Conservation (phyloP, 2,797 vertebrate genomes). For the Alosa sapidissima region DNA sequence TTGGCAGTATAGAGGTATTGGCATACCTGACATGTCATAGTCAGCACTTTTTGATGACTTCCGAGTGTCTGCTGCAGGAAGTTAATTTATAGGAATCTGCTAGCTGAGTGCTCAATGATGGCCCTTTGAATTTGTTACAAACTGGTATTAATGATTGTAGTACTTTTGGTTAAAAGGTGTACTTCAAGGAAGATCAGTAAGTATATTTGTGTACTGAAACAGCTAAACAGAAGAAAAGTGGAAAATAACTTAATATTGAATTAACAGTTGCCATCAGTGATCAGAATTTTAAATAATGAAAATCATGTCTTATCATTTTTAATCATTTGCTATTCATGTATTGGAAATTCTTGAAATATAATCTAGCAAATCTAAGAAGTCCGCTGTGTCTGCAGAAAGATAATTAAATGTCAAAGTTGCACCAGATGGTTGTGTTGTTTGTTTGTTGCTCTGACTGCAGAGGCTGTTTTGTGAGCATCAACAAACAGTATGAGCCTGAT, state of each 20-base stretch:
- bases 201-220: neutral
- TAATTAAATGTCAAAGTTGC: constrained; percentile 12
- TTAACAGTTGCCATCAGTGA: neutral
- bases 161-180: neutral
- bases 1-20: neutral
- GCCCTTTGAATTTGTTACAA: neutral
- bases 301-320: too few relatives aligned
- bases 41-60: neutral
- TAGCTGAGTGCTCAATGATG: neutral
- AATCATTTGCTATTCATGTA: neutral
- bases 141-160: too few relatives aligned
- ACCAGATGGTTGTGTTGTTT: neutral
- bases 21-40: neutral
- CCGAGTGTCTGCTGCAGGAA: neutral
- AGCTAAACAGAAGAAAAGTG: neutral
- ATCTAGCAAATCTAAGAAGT: neutral
- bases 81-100: neutral
- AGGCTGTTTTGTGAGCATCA: neutral
- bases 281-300: too few relatives aligned
- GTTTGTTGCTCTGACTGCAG: neutral
- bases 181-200: neutral
- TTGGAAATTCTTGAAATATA: neutral
- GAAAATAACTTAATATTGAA: neutral
- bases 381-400: constrained; percentile 1
- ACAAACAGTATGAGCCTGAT: neutral